Base-by-base conservation (phyloP, 1,140 invertebrate genomes). In the Glomeris maerens region DNA sequence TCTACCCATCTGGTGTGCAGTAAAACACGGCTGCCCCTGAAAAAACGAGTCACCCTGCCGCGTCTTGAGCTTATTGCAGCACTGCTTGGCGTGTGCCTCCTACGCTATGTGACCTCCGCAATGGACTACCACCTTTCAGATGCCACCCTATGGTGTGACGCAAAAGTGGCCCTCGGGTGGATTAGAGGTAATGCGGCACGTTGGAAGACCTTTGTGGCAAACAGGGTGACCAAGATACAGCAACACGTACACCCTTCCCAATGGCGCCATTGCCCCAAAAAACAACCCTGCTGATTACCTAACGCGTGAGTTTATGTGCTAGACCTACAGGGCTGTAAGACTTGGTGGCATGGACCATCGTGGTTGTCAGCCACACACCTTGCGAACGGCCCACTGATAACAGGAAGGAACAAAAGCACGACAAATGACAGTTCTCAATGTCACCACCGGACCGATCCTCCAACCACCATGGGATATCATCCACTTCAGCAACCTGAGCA, bases 141-240 rank as follows among this genome's bases (percentile, higher is more conserved):
- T 29, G 26, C 21, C 5, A 5, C 7, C 5, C 17, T 22, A 3
- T 48, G 47, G 47, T 21, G 27, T 22, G 47, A 48, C 39, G 17
- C 47, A 3, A 31, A 7, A 5, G 39, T 41, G 3, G 21, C 47
- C 7, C 23, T 48, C 3, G 29, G 17, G 4, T 48, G 47, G 47
- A 38, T 48, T 21, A 45, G 52, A 62, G 58, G 44, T 63, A 69
- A 52, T n/a, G n/a, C n/a, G n/a, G n/a, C n/a, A n/a, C n/a, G n/a
- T n/a, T n/a, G n/a, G n/a, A n/a, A n/a, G n/a, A 64, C 60, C 1
- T 36, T 36, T 20, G 20, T 36, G 10, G 20, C 13, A 13, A 53
- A 53, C n/a, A 22, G 41, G 22, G 47, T 53, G 2, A 45, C 22
- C 3, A 31, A 53, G 40, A 53, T 53, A 21, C 20, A 45, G 23